These are phyloP conservation scores for Melanocharis versteri DNA, from an alignment of 2,113 vertebrate genomes.

Conservation along the genomic window DNA sequence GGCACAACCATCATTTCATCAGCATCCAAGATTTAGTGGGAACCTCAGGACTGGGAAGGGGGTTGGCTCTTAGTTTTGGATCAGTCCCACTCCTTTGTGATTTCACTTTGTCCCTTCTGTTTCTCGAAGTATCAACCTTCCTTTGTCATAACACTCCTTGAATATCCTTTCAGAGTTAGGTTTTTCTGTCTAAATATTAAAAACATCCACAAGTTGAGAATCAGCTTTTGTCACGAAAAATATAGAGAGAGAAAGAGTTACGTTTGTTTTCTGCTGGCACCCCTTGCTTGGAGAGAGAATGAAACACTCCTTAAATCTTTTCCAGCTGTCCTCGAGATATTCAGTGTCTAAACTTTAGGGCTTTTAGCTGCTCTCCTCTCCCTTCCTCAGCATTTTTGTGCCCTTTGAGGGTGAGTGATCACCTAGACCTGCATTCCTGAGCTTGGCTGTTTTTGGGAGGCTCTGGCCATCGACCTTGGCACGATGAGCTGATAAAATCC, in stretches of 20 bases:
- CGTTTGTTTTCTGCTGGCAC: neutral
- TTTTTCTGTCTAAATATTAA: slow-evolving; percentile 24
- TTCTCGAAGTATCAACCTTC: neutral
- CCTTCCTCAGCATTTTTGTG: neutral
- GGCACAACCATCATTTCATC: neutral
- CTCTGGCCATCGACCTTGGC: neutral
- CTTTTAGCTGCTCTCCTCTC: neutral
- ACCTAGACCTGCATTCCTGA: neutral
- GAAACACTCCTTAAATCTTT: slow-evolving; percentile 41
- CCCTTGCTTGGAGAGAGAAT: neutral
- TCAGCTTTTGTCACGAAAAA: neutral
- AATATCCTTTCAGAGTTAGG: neutral
- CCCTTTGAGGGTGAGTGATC: neutral
- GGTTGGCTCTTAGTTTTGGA: neutral
- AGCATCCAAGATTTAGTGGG: neutral
- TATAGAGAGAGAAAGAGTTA: neutral
- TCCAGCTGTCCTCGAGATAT: slow-evolving; percentile 36
- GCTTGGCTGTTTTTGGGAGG: accelerated
- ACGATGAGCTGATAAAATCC: neutral
- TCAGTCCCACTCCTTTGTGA: neutral
- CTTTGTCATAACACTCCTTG: neutral
- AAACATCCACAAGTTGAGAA: slow-evolving; percentile 15
- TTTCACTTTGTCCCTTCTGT: neutral
- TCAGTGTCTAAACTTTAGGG: neutral
- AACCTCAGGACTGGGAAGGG: accelerated